Conservation (phyloP, 64 coral and sea anemone genomes). For the Montipora efflorescens region DNA sequence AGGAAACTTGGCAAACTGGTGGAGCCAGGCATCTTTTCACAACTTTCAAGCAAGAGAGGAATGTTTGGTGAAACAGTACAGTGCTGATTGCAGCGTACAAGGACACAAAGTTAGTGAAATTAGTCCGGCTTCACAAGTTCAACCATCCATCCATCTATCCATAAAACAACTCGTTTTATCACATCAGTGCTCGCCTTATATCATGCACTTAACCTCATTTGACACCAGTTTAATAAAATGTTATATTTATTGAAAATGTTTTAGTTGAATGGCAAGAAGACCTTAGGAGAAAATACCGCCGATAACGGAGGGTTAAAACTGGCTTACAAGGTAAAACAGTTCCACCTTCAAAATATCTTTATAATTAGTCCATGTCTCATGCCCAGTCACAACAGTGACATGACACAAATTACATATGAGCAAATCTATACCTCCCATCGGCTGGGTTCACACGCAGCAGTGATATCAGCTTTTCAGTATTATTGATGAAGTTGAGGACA, state of each 20-base stretch:
- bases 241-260: neutral
- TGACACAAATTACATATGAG: too few species aligned
- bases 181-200: neutral
- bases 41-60: conserved; percentile 23
- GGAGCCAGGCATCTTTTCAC: conserved; percentile 10
- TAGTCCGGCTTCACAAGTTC: too few species aligned
- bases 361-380: too few species aligned
- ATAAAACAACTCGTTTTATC: too few species aligned
- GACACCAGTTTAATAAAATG: neutral
- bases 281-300: conserved; percentile 75
- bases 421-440: too few species aligned
- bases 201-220: neutral
- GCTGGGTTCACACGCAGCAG: too few species aligned
- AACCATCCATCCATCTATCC: neutral
- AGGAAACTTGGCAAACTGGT: conserved; percentile 72
- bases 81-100: conserved; percentile 9
- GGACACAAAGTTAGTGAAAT: conserved; percentile 41
- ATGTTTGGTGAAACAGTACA: conserved; percentile 59
- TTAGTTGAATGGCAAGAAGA: conserved; percentile 59
- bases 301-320: conserved; percentile 81
- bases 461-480: too few species aligned
- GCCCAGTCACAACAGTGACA: too few species aligned
- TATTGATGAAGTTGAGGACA: too few species aligned
- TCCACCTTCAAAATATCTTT: neutral
- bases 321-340: conserved; percentile 45